A percentile compares a stretch with the other conserved stretches of the same genome.
These are phyloP conservation scores for Aphis craccivora DNA, from an alignment of 1,140 invertebrate genomes.

Conservation along the genomic window DNA sequence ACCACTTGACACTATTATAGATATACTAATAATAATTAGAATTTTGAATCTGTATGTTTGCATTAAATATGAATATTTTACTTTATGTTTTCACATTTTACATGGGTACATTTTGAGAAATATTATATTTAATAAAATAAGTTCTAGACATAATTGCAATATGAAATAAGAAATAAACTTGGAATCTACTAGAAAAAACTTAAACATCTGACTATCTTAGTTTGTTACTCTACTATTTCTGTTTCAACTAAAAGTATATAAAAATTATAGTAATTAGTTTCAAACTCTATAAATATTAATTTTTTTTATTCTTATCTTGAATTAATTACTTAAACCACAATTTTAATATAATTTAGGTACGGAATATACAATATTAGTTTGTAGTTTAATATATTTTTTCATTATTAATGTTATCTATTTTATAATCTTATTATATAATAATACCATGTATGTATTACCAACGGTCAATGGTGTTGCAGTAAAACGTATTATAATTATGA, in stretches of 20 bases:
- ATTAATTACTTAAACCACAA: neutral
- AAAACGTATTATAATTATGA: neutral
- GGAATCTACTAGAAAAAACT: neutral
- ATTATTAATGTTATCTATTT: neutral
- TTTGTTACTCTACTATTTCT: neutral
- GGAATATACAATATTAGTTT: neutral
- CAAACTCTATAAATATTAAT: neutral
- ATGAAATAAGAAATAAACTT: neutral
- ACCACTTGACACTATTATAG: neutral
- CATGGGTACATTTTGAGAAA: neutral
- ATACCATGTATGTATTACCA: neutral
- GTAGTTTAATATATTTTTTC: neutral
- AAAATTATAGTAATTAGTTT: neutral
- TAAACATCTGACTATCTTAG: neutral
- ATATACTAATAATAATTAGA: neutral
- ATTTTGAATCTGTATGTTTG: neutral
- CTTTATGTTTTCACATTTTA: neutral
- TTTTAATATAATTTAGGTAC: neutral
- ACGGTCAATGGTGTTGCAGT: neutral
- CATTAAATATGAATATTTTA: neutral
- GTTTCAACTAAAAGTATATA: neutral
- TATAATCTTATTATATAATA: neutral
- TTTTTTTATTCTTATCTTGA: constrained; percentile 13
- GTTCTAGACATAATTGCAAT: neutral
- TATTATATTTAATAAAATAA: neutral